These are phyloP conservation scores for Apostichopus californicus DNA, from an alignment of 35 echinoderm and acorn worm species.

Conservation along the genomic window DNA sequence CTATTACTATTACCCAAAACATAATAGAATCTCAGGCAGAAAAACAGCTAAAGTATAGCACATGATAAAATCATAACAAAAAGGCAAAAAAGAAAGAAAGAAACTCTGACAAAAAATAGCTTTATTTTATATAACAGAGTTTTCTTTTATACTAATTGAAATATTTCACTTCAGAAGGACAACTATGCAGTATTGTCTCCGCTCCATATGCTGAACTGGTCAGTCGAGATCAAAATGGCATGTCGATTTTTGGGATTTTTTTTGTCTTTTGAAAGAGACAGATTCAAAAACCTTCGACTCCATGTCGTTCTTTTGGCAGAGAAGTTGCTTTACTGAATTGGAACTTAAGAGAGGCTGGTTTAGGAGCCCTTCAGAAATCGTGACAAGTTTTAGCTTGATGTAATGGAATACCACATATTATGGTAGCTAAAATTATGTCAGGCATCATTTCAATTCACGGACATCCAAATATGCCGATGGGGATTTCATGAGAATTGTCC, in stretches of 20 bases:
- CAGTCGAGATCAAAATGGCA: slow-evolving; percentile 18
- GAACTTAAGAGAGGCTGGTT: background rate
- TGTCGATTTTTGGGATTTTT: slow-evolving; percentile 16
- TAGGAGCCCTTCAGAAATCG: background rate
- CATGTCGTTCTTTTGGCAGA: background rate
- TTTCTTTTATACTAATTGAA: slow-evolving; percentile 46
- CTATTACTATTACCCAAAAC: slow-evolving; percentile 52
- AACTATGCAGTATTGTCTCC: slow-evolving; percentile 47
- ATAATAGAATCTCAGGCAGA: slow-evolving; percentile 49
- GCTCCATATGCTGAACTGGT: slow-evolving; percentile 1
- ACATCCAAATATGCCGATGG: background rate
- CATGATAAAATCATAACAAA: slow-evolving; percentile 30
- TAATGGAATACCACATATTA: background rate
- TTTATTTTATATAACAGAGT: slow-evolving; percentile 47
- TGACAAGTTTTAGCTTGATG: slow-evolving; percentile 12
- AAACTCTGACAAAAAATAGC: slow-evolving; percentile 20
- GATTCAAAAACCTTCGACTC: no score
- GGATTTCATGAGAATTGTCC: slow-evolving; percentile 19
- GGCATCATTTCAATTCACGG: background rate
- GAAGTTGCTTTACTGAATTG: background rate
- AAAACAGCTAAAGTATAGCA: slow-evolving; percentile 58
- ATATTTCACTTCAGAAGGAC: slow-evolving; percentile 43
- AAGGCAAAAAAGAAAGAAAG: background rate
- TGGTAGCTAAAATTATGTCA: background rate
- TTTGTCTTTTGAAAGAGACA: background rate